These are phyloP conservation scores for Gymnopithys bicolor DNA, from an alignment of 2,797 vertebrate species.

Conservation along the genomic window DNA sequence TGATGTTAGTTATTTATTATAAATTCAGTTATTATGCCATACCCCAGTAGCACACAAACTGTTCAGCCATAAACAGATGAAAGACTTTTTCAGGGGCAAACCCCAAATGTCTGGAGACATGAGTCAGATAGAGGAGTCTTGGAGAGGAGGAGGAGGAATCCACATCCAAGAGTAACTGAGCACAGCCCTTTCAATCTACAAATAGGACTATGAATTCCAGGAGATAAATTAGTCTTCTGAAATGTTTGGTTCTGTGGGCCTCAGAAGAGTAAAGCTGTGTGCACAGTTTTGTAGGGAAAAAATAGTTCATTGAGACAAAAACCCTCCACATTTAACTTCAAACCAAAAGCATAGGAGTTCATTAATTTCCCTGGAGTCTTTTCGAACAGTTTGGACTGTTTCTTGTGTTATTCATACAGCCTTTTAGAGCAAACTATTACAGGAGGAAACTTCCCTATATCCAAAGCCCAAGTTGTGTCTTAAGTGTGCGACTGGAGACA, in stretches of 20 bases:
- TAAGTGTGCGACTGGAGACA: not conserved
- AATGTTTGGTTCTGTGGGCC: not conserved
- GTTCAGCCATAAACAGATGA: slow-evolving; percentile 59
- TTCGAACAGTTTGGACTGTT: not conserved
- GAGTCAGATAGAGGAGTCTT: not conserved
- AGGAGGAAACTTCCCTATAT: not conserved
- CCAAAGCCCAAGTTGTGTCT: not conserved
- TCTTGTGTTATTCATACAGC: not conserved
- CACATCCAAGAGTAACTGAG: not conserved
- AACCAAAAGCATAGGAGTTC: not conserved
- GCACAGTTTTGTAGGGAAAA: not conserved
- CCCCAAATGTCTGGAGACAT: not conserved
- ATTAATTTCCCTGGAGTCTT: slow-evolving; percentile 56
- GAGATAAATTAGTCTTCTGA: slow-evolving; percentile 27
- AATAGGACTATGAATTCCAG: slow-evolving; percentile 14
- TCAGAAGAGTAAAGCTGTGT: not conserved
- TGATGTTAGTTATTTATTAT: slow-evolving; percentile 57
- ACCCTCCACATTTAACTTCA: not conserved
- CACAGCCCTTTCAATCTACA: slow-evolving; percentile 21
- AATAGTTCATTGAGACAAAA: not conserved
- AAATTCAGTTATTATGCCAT: slow-evolving; percentile 45
- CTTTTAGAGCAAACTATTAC: slow-evolving; percentile 11
- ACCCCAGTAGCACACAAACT: slow-evolving; percentile 46
- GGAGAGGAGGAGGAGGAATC: slow-evolving; percentile 31
- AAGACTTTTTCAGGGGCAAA: slow-evolving; percentile 42